Percentiles rank a stretch among this genome's conserved stretches.
Evolutionary conservation across 2,888 invertebrate species (phyloP).

Genomic region (Apotomis betuletana): DNA sequence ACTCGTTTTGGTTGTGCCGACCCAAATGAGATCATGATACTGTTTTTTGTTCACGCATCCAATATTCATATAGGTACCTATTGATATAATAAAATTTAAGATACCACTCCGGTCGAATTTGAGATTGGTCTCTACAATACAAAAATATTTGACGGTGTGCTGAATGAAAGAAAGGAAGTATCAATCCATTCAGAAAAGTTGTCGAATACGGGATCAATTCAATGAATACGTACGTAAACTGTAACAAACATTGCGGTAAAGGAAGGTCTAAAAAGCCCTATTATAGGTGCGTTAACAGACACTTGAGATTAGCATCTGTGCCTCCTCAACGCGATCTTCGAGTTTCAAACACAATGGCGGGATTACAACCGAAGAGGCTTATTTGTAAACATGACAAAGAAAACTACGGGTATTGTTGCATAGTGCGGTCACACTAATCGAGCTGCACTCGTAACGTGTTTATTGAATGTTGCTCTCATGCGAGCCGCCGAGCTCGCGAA

Average conservation of each 20-base stretch:
- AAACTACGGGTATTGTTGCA: constrained; percentile 65
- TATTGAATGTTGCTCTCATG: constrained; percentile 73
- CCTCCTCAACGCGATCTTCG: constrained; percentile 72
- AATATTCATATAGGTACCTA: background rate
- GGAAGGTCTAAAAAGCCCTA: constrained; percentile 72
- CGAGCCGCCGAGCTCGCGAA: constrained; percentile 75
- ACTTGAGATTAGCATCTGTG: constrained; percentile 84
- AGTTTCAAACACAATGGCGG: constrained; percentile 74
- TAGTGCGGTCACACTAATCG: constrained; percentile 67
- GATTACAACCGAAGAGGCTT: constrained; percentile 80
- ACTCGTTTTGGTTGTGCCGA: constrained; percentile 60
- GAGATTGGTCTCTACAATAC: constrained; percentile 39
- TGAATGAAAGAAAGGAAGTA: constrained; percentile 65
- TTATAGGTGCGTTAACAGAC: constrained; percentile 81
- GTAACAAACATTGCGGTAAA: constrained; percentile 69
- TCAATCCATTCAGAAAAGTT: constrained; percentile 63
- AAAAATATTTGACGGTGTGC: constrained; percentile 44
- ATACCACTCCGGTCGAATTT: constrained; percentile 13
- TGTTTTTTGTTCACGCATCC: constrained; percentile 19
- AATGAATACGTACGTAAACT: constrained; percentile 59
- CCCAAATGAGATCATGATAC: constrained; percentile 48
- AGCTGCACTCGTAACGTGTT: constrained; percentile 70
- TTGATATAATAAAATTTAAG: constrained; percentile 3
- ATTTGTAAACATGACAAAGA: constrained; percentile 82
- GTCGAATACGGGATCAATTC: constrained; percentile 63